A percentile compares a stretch with the other conserved stretches of the same genome.
Conservation (phyloP, 2,888 invertebrate genomes). For the Branchipolynoe longqiensis region DNA sequence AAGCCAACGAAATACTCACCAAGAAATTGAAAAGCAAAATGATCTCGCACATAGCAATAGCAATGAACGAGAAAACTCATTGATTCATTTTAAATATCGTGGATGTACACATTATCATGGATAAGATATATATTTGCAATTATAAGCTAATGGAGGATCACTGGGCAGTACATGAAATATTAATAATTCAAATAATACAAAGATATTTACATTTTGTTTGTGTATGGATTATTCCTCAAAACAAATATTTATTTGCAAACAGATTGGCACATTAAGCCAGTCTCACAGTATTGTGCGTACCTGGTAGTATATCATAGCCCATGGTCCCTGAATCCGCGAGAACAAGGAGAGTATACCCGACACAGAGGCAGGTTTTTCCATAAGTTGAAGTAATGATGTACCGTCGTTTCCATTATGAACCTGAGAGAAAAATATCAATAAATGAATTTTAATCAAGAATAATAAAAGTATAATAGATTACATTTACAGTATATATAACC, state of each 20-base stretch:
- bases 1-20: too few species aligned
- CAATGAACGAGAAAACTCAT: too few species aligned
- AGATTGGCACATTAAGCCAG: neutral
- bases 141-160: too few species aligned
- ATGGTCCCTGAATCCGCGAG: slow-evolving; percentile 89
- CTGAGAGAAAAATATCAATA: neutral
- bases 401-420: slow-evolving; percentile 75
- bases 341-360: slow-evolving; percentile 83
- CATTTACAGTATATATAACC: neutral
- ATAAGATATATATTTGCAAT: too few species aligned
- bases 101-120: too few species aligned
- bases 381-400: slow-evolving; percentile 71
- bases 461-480: slow-evolving; percentile 69
- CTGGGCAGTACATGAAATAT: too few species aligned
- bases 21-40: too few species aligned
- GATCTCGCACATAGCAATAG: too few species aligned
- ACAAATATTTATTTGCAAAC: neutral
- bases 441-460: neutral
- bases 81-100: too few species aligned
- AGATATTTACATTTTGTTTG: neutral
- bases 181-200: too few species aligned
- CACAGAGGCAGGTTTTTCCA: slow-evolving; percentile 70
- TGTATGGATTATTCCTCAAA: neutral
- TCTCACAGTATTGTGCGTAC: slow-evolving; percentile 69
- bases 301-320: slow-evolving; percentile 89